Percentiles rank a stretch among this genome's conserved stretches.
These are phyloP conservation scores for Ceriagrion tenellum DNA, from an alignment of 2,888 invertebrate species.

Conservation along the genomic window DNA sequence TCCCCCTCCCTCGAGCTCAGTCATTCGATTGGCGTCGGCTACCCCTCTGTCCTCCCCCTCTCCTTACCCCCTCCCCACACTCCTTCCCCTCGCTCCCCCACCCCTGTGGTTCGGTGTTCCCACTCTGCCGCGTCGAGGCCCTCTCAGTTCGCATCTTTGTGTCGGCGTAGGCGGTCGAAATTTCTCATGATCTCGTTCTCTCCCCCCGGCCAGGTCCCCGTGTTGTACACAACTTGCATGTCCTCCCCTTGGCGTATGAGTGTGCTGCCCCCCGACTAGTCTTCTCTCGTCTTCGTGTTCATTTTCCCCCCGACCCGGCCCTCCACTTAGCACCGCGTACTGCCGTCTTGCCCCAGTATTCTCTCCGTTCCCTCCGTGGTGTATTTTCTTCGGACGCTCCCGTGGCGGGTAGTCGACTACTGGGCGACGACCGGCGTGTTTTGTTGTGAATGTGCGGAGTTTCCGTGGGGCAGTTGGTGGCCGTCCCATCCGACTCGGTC, in stretches of 20 bases:
- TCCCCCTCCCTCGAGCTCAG: conserved; percentile 54
- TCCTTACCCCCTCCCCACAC: no score
- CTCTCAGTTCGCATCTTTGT: conserved; percentile 62
- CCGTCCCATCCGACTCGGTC: conserved; percentile 39
- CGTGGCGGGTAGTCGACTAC: conserved; percentile 31
- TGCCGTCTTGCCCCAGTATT: neutral
- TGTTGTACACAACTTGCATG: conserved; percentile 27
- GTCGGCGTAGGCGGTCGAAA: conserved; percentile 33
- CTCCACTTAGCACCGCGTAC: neutral
- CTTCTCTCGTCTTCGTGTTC: conserved; percentile 19
- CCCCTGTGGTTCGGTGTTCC: conserved; percentile 34
- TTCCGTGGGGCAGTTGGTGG: conserved; percentile 55
- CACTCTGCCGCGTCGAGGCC: conserved; percentile 52
- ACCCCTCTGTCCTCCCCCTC: neutral
- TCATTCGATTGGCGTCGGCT: conserved; percentile 64
- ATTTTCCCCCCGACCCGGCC: neutral
- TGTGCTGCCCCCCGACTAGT: conserved; percentile 21
- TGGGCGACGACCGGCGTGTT: conserved; percentile 49
- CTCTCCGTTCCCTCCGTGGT: conserved; percentile 16
- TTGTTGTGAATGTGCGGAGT: conserved; percentile 62
- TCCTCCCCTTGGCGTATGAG: conserved; percentile 37
- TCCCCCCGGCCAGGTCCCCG: conserved; percentile 30
- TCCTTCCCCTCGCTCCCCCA: neutral
- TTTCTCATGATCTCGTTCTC: conserved; percentile 2
- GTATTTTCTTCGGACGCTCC: conserved; percentile 43